Base-by-base conservation (phyloP, 92 coral and sea anemone genomes). In the Galaxea fascicularis region DNA sequence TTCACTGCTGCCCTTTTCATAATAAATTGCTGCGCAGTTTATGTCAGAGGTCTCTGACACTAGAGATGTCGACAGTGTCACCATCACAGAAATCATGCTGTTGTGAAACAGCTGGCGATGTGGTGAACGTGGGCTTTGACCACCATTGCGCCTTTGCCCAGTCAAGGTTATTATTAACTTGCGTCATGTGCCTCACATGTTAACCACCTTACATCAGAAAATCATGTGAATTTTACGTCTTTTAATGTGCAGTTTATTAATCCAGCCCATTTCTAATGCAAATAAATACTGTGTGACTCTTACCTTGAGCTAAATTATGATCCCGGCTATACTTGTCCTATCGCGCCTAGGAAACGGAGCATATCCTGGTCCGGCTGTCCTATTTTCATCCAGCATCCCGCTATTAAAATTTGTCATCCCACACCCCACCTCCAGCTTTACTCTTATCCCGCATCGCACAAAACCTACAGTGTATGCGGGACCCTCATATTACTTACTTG, bases 21-120 rank as follows among this genome's bases (percentile, higher is more conserved):
- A 82, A 72, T 82, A 82, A 21, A 82, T 56, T 82, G 87, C 87
- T 17, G 72, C 53, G 67, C 87, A 82, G 68, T 71, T 72, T 35
- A 82, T 58, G 25, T 70, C 66, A 65, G 63, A 56, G 63, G 63
- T 10, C 63, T 56, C 63, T 0, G 63, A 56, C 17, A 20, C 20
- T 56, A 56, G 22, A 0, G 0, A 56, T 56, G 63, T 56, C 16
- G 63, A 10, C 0, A 20, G 20, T 56, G n/a, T 56, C 15, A 20
- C 15, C 63, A 1, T 56, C 20, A 20, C 20, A 6, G 22, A 10
- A 10, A 56, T 56, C 63, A 0, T 0, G 20, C 63, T 8, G 15
- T 49, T 49, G 54, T 49, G 54, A 49, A 49, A 49, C 10, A 49
- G 15, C 54, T 15, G 54, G 10, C 54, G 15, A 49, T 15, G 54